Base-by-base conservation (phyloP, 2,888 invertebrate species). In the Hemaris fuciformis region DNA sequence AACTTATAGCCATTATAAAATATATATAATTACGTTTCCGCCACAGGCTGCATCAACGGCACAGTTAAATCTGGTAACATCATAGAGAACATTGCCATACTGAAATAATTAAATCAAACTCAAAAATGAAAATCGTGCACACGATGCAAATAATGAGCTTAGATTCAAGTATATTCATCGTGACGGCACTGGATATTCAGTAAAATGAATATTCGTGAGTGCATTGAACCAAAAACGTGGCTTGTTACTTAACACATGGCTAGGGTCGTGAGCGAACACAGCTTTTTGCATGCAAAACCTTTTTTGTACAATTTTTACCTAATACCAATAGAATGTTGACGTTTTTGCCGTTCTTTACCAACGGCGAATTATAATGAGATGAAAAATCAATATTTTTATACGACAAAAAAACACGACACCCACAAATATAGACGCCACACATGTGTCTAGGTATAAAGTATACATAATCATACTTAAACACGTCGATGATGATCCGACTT, bases 201-300 rank as follows among this genome's bases (percentile, higher is more conserved):
- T 79, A 83, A 88, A 87, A 85, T 85, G 82, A 83, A 79, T 77
- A 85, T 84, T 83, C 87, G 84, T 85, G 89, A 88, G 91, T 89
- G 89, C 91, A 88, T 86, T 90, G 91, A 91, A 91, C 91, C 84
- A 88, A 85, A 88, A 87, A 87, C 90, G 91, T 90, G 89, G 85
- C 78, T 83, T 84, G 87, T 88, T 89, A 88, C 87, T 88, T 88
- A 86, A 81, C 85, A 86, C 84, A 80, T 79, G 83, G 80, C 73
- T 73, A 69, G 75, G 79, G 79, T 85, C 88, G 88, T 87, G 88
- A 86, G 82, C 80, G 74, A 81, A 76, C 76, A 74, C 73, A 64
- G 77, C 81, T 88, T 88, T 88, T 88, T 88, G 82, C 81, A 77
- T 78, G 75, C 76, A 80, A 81, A 80, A 79, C 65, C 71, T 79